phyloP scores from a whole-genome alignment of 2,113 vertebrate species.

The Phyllostomus hastatus region DNA sequence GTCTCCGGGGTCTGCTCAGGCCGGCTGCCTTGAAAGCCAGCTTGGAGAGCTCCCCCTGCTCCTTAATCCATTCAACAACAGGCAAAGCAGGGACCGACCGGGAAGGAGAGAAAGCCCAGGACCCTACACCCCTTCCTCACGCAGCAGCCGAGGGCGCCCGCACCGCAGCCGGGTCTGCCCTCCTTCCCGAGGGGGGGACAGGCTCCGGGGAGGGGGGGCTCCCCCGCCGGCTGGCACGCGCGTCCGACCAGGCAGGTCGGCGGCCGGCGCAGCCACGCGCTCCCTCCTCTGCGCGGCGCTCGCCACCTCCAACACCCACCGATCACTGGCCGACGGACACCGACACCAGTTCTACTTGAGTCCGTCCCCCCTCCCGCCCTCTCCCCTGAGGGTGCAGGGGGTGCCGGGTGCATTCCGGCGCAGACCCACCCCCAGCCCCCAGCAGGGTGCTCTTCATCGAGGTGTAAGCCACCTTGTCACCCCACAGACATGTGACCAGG shows the following conservation, averaged over 20 bases:
- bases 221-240: neutral
- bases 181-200: neutral
- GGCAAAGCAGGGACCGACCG: accelerated
- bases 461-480: neutral
- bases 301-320: no score
- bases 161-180: accelerated
- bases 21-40: neutral
- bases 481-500: neutral
- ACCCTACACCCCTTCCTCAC: neutral
- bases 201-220: neutral
- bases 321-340: accelerated
- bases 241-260: accelerated
- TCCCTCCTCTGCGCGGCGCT: no score
- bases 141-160: neutral
- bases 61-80: neutral
- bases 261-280: accelerated
- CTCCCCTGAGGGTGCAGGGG: neutral
- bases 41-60: neutral
- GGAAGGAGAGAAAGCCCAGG: neutral
- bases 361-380: neutral
- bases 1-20: neutral
- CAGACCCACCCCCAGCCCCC: accelerated
- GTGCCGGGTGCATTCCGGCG: neutral
- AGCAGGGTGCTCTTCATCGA: neutral
- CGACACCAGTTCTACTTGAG: accelerated